Conservation (phyloP, 1,140 invertebrate genomes). For the Zaprionus taronus region DNA sequence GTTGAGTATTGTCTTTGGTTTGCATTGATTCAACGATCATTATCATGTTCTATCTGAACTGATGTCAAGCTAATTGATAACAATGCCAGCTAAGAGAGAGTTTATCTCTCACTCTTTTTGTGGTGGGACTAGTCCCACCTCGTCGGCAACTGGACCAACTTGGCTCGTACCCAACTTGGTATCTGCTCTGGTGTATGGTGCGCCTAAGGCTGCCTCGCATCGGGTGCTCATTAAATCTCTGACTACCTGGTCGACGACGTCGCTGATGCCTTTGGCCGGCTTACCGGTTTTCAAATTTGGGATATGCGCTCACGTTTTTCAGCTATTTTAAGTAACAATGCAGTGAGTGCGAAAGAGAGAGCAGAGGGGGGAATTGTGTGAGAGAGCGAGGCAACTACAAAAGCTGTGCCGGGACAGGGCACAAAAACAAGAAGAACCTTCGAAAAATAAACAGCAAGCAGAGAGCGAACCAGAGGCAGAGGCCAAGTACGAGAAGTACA, state of each 20-base stretch:
- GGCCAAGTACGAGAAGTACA: slow-evolving; percentile 74
- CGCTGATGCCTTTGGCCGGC: slow-evolving; percentile 46
- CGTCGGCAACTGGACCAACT: slow-evolving; percentile 26
- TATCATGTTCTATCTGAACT: too few species aligned
- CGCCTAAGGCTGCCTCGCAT: slow-evolving; percentile 34
- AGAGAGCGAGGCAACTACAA: slow-evolving; percentile 31
- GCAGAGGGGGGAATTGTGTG: not conserved
- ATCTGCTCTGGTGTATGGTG: slow-evolving; percentile 13
- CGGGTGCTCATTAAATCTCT: slow-evolving; percentile 50
- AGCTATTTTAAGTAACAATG: slow-evolving; percentile 82
- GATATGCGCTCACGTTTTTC: slow-evolving; percentile 76
- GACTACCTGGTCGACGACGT: slow-evolving; percentile 44
- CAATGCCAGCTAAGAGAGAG: not conserved
- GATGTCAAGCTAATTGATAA: not conserved
- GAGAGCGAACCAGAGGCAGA: slow-evolving; percentile 10
- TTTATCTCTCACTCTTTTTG: not conserved
- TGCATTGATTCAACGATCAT: not conserved
- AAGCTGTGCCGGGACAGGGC: slow-evolving; percentile 49
- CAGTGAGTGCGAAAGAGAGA: slow-evolving; percentile 35
- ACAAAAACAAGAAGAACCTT: slow-evolving; percentile 47
- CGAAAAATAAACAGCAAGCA: slow-evolving; percentile 34
- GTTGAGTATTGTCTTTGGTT: not conserved
- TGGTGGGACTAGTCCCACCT: not conserved
- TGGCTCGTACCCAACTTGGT: slow-evolving; percentile 6
- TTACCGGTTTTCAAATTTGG: slow-evolving; percentile 80